Base-by-base conservation (phyloP, 2,113 vertebrate genomes). In the Cyprichromis sp. region DNA sequence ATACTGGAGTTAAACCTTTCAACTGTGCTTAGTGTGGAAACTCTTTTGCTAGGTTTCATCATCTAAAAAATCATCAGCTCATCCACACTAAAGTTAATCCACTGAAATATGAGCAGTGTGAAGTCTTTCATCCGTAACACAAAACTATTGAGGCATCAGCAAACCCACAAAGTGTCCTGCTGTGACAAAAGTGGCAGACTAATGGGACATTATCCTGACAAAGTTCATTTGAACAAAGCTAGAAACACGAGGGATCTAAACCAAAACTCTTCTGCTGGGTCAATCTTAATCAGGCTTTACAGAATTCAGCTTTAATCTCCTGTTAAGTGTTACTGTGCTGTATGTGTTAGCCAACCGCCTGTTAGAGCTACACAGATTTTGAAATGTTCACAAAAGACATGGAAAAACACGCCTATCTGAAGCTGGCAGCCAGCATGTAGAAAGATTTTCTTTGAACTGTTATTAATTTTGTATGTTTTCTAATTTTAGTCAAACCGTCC, bases 311-410 rank as follows among this genome's bases (percentile, higher is more conserved):
- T 26, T 55, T 21, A 54, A 4, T 54, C 10, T 12, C 52, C 52
- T 54, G 52, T 54, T 54, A n/a, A 54, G 53, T 55, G 53, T 24
- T 55, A 55, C 53, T 24, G 16, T 11, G 17, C 17, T 36, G 3
- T 17, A 19, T 31, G 31, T 63, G 31, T 63, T 36, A 17, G 59
- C 6, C 31, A 36, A 36, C 17, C 0, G 5, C 0, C 59, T 63
- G 59, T 63, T 34, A 63, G 59, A 36, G 31, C 59, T 63, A 36
- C 31, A 63, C 59, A 12, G 8, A 61, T 36, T 63, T 36, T 36
- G 9, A 63, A 63, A 63, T 63, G 59, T 36, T 17, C 59, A 63
- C 54, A 57, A 8, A 57, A 57, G 24, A 57, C 54, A 57, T 26
- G 54, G 21, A 26, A 57, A 63, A 63, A 29, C 13, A 9, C 7